These are phyloP conservation scores for Bettongia penicillata DNA, from an alignment of 2,113 vertebrate species.

Conservation along the genomic window DNA sequence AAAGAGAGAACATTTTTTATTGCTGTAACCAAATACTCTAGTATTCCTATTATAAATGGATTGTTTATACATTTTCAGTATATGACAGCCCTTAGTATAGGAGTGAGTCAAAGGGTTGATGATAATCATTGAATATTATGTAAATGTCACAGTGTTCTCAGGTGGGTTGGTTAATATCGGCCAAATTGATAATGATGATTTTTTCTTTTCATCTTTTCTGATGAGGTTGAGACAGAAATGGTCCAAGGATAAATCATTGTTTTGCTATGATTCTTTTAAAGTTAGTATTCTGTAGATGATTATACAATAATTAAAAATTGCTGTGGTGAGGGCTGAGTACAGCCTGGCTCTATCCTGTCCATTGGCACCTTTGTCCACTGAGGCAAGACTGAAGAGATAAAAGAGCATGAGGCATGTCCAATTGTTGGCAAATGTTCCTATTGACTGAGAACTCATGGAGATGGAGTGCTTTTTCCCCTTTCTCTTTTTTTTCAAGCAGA, in stretches of 20 bases:
- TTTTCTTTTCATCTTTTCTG: neutral
- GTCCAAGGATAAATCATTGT: neutral
- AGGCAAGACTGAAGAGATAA: neutral
- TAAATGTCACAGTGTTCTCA: neutral
- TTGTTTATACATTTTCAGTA: neutral
- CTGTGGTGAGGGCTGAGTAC: neutral
- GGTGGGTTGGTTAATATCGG: neutral
- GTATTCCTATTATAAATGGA: neutral
- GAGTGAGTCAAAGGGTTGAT: neutral
- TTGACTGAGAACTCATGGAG: neutral
- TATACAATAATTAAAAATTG: neutral
- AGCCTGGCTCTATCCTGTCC: neutral
- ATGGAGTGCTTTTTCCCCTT: neutral
- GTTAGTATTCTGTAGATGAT: neutral
- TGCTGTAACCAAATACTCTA: neutral
- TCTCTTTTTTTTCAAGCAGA: neutral
- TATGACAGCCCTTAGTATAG: neutral
- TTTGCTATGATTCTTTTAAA: neutral
- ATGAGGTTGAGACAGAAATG: neutral
- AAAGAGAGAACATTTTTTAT: neutral
- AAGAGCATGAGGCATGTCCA: neutral
- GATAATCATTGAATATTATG: neutral
- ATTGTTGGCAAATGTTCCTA: neutral
- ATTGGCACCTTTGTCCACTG: neutral
- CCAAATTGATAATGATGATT: neutral